Evolutionary conservation across 2,888 invertebrate genomes (phyloP), one percentile per base, ranked within the genome.

Genomic region (Epirrhoe tristata): DNA sequence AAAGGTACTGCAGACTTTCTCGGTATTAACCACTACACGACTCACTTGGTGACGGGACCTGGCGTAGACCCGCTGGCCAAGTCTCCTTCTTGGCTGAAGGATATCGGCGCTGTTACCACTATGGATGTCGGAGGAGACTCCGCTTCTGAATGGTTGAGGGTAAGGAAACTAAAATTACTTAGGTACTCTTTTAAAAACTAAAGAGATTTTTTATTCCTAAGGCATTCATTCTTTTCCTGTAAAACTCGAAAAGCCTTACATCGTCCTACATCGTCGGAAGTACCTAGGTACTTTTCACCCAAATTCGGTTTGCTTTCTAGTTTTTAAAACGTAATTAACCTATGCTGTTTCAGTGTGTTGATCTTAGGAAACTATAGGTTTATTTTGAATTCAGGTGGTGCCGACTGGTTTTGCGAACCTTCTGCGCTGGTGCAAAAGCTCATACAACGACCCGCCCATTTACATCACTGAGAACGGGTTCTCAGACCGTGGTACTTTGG

Each of bases 391-490:
- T 24, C 76, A 94, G 94, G 91, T 94, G 48, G 93, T 94, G 17
- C 95, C 95, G 0, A 93, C 94, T 76, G 95, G 95, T n/a, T 93
- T 95, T 66, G 93, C 94, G 4, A 94, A 94, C 76, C 77, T 95
- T 31, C 81, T 95, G 39, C 93, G 94, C 53, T 95, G 94, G 94
- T 93, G 95, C 77, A 94, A 94, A 80, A 88, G 89, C 53, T 89
- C 92, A 3, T 95, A 95, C 83, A 92, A 94, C 56, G 89, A 95
- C 78, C 91, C 94, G 12, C 91, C 93, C 17, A 94, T 95, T 66
- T 91, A 94, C 75, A 94, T 95, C 51, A 94, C 94, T 1, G 95
- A 95, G 76, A 95, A 95, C 75, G 95, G 95, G 6, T 94, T 91
- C 77, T 93, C 94, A 4, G 94, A 95, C 77, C 86, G 80, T 52